Evolutionary conservation across 2,888 invertebrate species (phyloP).

Genomic region (Drosophila pseudotalamancana): DNA sequence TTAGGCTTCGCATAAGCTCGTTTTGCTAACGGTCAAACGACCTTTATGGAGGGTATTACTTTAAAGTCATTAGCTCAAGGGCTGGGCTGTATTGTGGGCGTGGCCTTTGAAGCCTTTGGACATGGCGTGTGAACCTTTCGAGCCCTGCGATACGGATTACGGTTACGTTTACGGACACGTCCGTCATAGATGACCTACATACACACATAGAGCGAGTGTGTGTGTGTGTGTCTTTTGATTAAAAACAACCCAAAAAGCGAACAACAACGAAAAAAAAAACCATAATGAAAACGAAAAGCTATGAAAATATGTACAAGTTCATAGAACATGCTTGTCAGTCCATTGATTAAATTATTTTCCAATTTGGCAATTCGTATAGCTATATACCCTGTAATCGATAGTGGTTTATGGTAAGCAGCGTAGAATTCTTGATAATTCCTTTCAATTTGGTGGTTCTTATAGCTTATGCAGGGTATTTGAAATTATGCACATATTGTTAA

Average conservation of each 20-base stretch:
- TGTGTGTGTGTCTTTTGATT: constrained; percentile 57
- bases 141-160: constrained; percentile 57
- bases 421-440: too few relatives aligned
- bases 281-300: constrained; percentile 28
- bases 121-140: constrained; percentile 60
- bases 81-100: constrained; percentile 29
- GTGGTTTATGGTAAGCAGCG: neutral
- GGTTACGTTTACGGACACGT: constrained; percentile 51
- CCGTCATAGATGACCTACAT: constrained; percentile 71
- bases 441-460: too few relatives aligned
- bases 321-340: constrained; percentile 16
- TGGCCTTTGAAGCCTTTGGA: constrained; percentile 6
- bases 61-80: neutral
- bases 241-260: constrained; percentile 57
- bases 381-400: constrained; percentile 15
- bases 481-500: too few relatives aligned
- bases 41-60: neutral
- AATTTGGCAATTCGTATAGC: constrained; percentile 42
- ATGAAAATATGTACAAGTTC: constrained; percentile 37
- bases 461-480: too few relatives aligned
- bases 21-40: neutral
- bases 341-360: constrained; percentile 69
- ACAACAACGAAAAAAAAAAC: constrained; percentile 4
- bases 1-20: neutral
- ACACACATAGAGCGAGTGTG: constrained; percentile 9